Percentiles rank a stretch among this genome's conserved stretches.
Evolutionary conservation across 2,113 vertebrate species (phyloP).

Genomic region (Trogon melanurus): DNA sequence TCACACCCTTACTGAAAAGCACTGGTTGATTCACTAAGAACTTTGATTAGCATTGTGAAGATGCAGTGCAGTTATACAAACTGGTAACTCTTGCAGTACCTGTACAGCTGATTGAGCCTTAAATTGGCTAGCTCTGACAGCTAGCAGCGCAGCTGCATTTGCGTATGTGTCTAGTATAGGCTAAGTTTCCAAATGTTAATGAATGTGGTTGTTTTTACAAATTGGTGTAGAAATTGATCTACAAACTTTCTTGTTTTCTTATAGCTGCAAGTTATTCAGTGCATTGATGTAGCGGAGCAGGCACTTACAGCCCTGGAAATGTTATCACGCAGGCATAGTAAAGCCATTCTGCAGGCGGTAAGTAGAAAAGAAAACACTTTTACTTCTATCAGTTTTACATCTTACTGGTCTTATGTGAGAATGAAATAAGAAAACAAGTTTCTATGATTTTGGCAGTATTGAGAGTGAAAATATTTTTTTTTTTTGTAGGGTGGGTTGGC

Average conservation of each 20-base stretch:
- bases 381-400: neutral
- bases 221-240: neutral
- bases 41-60: neutral
- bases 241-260: slow-evolving; percentile 38
- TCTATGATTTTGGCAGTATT: neutral
- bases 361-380: slow-evolving; percentile 48
- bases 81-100: neutral
- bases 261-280: slow-evolving; percentile 98
- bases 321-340: slow-evolving; percentile 97
- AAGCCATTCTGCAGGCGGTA: slow-evolving; percentile 98
- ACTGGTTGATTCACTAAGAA: neutral
- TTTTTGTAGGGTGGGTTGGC: slow-evolving; percentile 90
- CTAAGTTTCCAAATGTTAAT: neutral
- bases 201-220: neutral
- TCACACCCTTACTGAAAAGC: neutral
- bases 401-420: neutral
- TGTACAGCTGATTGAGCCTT: neutral
- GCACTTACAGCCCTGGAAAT: slow-evolving; percentile 97
- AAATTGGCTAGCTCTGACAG: neutral
- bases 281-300: slow-evolving; percentile 99
- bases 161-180: neutral
- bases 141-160: neutral
- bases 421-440: neutral
- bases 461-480: neutral
- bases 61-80: neutral